Evolutionary conservation across 2,888 invertebrate genomes (phyloP), one percentile per base, ranked within the genome.

Genomic region (Trissolcus japonicus): DNA sequence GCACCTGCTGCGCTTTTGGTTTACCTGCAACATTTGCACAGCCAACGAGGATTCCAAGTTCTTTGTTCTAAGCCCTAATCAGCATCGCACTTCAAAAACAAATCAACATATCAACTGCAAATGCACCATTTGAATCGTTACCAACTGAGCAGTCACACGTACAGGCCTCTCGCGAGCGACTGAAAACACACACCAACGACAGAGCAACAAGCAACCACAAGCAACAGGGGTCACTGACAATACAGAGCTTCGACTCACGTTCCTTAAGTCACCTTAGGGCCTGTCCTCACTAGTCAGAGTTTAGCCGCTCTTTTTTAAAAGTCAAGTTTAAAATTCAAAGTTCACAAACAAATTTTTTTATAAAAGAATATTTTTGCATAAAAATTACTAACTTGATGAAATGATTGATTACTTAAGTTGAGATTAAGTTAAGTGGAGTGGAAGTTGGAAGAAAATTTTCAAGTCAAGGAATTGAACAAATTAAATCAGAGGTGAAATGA

Each of bases 31-130:
- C 53, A 40, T 35, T 74, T 48, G 43, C 67, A 40, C 67, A 16
- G 7, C 67, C 11, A 68, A 56, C 74, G 63, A 75, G 63, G 74
- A 35, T 41, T 68, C 53, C 41, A 19, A 57, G 53, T 59, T 59
- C 74, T 74, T 74, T 74, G 74, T 74, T 74, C 62, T 43, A 21
- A 74, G 55, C 57, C 57, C 67, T 67, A 62, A 67, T 68, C 57
- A 68, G 61, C 67, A 57, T 68, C 57, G 57, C 59, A 63, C 67
- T 63, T 60, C 57, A 25, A 67, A 67, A 51, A 62, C 62, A 50
- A 62, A 62, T 62, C 61, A 67, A 74, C 73, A 67, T 61, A 62
- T 51, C 73, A 73, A 56, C 41, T 21, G 14, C 61, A 57, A 59
- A n/a, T 14, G 19, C 55, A 54, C 14, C 35, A 17, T 63, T 48